Evolutionary conservation across 37 sponge, comb jelly and placozoan genomes (phyloP), one percentile per base, ranked within the genome.

Genomic region (Spongia lamella): DNA sequence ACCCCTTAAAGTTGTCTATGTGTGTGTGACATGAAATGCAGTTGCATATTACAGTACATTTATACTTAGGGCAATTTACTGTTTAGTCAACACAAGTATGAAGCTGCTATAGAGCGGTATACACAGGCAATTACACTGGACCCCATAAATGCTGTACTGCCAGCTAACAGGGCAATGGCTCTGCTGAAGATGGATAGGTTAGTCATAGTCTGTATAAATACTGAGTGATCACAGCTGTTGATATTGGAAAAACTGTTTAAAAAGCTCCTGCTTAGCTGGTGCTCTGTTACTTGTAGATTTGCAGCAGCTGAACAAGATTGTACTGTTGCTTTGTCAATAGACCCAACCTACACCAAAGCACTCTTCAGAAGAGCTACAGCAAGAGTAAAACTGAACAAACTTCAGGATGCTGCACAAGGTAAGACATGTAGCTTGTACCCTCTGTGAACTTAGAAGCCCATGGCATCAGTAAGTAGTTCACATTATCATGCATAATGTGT

Each of bases 101-200:
- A 89, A 59, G 84, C 82, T 3, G 99, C 99, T 6, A 79, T 92
- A 1, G 92, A 94, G 84, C 71, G 92, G 61, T 97, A 97, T 73
- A 79, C 88, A 1, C 62, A 32, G 34, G 92, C 86, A 27, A 68
- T 94, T 56, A 73, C 79, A 57, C 70, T 88, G 65, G 93, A 94
- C 73, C 92, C 95, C 21, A 35, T 25, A 29, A 86, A 36, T 75
- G 86, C 88, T 29, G 76, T 87, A 24, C 61, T 94, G 36, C 84
- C 83, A 25, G 93, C 95, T 20, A 97, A 97, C 84, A 80, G 95
- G 65, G 99, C 99, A 49, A 89, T 97, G 90, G 99, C 99, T 15
- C 83, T 92, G 0, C 65, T 97, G 61, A 94, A 92, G 62, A 60
- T 84, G 27, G 70, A 92, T 50, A 94, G 84, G 90, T n/a, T n/a